Evolutionary conservation across 2,888 invertebrate species (phyloP).

Genomic region (Atrina japonica): DNA sequence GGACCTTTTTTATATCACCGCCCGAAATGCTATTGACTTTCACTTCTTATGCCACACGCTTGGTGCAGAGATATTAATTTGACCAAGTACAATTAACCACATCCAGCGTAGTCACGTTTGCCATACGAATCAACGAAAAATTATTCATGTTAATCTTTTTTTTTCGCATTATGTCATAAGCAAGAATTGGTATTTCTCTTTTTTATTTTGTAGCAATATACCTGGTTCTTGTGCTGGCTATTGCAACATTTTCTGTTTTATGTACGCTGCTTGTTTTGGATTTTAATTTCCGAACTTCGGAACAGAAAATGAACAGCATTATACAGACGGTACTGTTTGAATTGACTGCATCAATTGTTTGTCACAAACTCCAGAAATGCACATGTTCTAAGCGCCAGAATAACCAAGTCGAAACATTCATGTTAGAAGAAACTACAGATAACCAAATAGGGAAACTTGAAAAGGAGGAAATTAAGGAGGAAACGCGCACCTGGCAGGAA

Average conservation of each 20-base stretch:
- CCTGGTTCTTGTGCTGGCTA: conserved; percentile 33
- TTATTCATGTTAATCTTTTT: too few species aligned
- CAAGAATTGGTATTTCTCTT: too few species aligned
- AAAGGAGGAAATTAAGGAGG: conserved; percentile 1
- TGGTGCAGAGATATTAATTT: too few species aligned
- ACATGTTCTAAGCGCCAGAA: background rate
- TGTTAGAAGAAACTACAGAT: background rate
- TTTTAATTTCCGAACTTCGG: conserved; percentile 23
- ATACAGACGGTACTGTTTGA: background rate
- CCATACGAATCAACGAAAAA: too few species aligned
- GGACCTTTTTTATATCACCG: too few species aligned
- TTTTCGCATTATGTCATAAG: too few species aligned
- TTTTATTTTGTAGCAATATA: conserved; percentile 40
- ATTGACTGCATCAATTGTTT: conserved; percentile 15
- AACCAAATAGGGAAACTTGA: background rate
- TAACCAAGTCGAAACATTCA: background rate
- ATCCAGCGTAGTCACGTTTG: too few species aligned
- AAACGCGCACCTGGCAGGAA: conserved; percentile 48
- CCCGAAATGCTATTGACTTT: too few species aligned
- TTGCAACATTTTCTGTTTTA: conserved; percentile 33
- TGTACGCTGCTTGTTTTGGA: conserved; percentile 37
- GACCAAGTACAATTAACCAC: too few species aligned
- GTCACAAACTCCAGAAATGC: conserved; percentile 12
- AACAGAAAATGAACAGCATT: conserved; percentile 20
- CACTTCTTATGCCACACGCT: too few species aligned